Base-by-base conservation (phyloP, 2,113 vertebrate genomes). In the Psittacara wagleri region DNA sequence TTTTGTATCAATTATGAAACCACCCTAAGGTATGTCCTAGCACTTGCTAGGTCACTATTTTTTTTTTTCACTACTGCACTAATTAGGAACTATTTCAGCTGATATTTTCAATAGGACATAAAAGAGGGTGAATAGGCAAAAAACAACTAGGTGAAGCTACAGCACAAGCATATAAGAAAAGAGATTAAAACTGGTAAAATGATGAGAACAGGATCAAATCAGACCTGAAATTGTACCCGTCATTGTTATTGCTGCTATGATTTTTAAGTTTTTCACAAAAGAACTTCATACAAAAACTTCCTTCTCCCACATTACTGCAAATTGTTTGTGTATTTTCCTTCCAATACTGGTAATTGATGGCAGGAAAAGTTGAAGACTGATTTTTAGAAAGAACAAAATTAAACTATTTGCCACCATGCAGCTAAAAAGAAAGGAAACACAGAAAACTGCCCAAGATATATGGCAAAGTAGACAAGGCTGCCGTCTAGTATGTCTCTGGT, bases 1-100 rank as follows among this genome's bases (percentile, higher is more conserved):
- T 41, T 91, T 77, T 91, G 23, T 79, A 84, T 86, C 62, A 91
- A 75, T 91, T 84, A 84, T 84, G 37, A 92, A 92, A 75, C 33
- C 20, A 68, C 86, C 51, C 66, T 88, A 75, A 89, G 46, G 52
- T 91, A 43, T 24, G 75, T 11, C 84, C 74, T 77, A 86, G 43
- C 29, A 91, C 39, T 83, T 79, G 43, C 2, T 91, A 61, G 35
- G 61, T 72, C 31, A 7, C 11, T 83, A 89, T 88, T 94, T 91
- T 73, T 33, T 33, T 33, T 22, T 8, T 11, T 3, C 64, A 63
- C 43, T 70, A 24, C 16, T 64, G 24, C 8, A 8, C 39, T 82
- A 94, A 94, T 94, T 91, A 92, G 62, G 49, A 94, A 82, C 82
- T 91, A 95, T 82, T 92, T 95, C 86, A 87, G 19, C 31, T 70